Conservation (phyloP, 2,888 invertebrate genomes). For the Tachina fera region DNA sequence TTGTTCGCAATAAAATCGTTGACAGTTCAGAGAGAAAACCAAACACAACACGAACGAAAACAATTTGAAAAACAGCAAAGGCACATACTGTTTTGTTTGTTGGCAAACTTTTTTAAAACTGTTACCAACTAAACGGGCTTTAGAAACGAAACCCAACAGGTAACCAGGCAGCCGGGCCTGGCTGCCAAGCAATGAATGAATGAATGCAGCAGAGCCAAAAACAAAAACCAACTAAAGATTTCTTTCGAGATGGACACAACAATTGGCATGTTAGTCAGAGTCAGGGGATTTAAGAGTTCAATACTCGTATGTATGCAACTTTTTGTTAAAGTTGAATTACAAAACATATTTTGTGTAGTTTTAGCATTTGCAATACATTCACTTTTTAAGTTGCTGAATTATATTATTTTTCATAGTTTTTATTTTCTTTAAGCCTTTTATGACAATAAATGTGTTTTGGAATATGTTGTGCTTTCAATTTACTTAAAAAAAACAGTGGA, state of each 20-base stretch:
- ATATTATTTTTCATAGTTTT: constrained; percentile 28
- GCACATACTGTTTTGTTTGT: constrained; percentile 29
- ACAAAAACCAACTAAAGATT: constrained; percentile 36
- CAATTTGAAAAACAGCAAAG: constrained; percentile 32
- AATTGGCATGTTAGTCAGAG: constrained; percentile 54
- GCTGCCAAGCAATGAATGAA: background rate
- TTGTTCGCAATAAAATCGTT: constrained; percentile 52
- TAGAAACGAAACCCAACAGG: background rate
- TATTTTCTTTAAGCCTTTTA: constrained; percentile 1
- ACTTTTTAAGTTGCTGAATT: constrained; percentile 47
- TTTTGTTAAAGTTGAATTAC: constrained; percentile 43
- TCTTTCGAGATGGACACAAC: constrained; percentile 61
- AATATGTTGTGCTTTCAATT: constrained; percentile 28
- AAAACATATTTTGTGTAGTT: constrained; percentile 33
- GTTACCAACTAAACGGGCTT: constrained; percentile 39
- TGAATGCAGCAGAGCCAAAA: background rate
- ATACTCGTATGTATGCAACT: constrained; percentile 10
- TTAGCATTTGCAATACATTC: constrained; percentile 61
- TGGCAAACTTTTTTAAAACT: constrained; percentile 21
- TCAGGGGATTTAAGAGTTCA: constrained; percentile 54
- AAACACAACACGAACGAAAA: constrained; percentile 31
- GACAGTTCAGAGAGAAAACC: constrained; percentile 45
- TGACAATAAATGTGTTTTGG: constrained; percentile 28
- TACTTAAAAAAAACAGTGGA: background rate
- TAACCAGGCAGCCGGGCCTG: background rate